These are phyloP conservation scores for Apocrypta bakeri DNA, from an alignment of 1,140 invertebrate species.

Conservation along the genomic window DNA sequence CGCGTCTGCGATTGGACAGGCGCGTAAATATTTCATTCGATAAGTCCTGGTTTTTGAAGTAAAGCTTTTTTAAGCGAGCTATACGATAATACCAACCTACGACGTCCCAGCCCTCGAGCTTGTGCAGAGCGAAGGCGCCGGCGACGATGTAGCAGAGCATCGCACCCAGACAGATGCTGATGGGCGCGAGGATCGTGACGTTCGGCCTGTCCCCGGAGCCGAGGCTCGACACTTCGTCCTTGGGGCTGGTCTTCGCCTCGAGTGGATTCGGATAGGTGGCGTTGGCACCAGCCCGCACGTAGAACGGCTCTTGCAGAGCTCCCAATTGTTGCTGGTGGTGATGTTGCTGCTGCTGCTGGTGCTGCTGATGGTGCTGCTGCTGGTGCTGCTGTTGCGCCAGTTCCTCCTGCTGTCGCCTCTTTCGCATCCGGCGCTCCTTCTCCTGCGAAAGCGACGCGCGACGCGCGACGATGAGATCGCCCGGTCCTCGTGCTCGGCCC, in stretches of 20 bases:
- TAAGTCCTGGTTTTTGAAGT: too few relatives aligned
- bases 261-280: constrained; percentile 83
- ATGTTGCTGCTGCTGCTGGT: constrained; percentile 80
- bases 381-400: constrained; percentile 77
- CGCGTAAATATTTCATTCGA: too few relatives aligned
- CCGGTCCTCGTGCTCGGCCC: too few relatives aligned
- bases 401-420: constrained; percentile 85
- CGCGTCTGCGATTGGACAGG: constrained; percentile 78
- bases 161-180: constrained; percentile 83
- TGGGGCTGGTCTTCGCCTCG: constrained; percentile 81
- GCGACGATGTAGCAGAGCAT: constrained; percentile 90
- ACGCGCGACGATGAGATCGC: neutral
- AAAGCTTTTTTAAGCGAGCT: too few relatives aligned
- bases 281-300: constrained; percentile 81
- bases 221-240: constrained; percentile 71
- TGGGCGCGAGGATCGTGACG: constrained; percentile 84
- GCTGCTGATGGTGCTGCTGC: constrained; percentile 76
- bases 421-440: constrained; percentile 85
- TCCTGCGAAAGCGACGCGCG: constrained; percentile 73
- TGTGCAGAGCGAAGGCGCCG: constrained; percentile 91
- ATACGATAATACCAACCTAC: constrained; percentile 75
- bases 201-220: constrained; percentile 77
- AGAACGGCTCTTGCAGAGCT: constrained; percentile 84
- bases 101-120: constrained; percentile 90
- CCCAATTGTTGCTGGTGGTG: constrained; percentile 67